Conservation (phyloP, 2,888 invertebrate genomes). For the Crepidodera aurea region DNA sequence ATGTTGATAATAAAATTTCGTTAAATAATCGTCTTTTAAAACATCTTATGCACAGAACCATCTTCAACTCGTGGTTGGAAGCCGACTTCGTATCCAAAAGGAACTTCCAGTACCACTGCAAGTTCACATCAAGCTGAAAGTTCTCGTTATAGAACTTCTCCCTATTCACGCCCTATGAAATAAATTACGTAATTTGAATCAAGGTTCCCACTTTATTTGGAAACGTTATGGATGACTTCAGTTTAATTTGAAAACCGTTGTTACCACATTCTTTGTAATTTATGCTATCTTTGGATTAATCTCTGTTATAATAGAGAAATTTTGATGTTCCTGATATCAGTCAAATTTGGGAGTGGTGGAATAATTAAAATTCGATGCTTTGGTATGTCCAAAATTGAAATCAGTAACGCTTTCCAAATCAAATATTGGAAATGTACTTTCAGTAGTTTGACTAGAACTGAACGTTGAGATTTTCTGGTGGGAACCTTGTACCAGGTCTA, state of each 20-base stretch:
- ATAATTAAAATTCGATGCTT: neutral
- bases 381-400: neutral
- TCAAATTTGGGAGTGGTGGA: neutral
- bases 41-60: constrained; percentile 50
- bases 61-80: constrained; percentile 65
- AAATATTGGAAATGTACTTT: too few species aligned
- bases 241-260: neutral
- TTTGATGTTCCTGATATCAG: too few species aligned
- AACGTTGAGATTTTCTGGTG: too few species aligned
- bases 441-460: too few species aligned
- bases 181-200: constrained; percentile 52
- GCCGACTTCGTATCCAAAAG: constrained; percentile 56
- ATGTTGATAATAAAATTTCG: neutral
- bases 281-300: neutral
- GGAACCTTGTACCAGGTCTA: too few species aligned
- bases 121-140: constrained; percentile 57
- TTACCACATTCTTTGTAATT: neutral
- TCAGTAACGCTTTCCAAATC: too few species aligned
- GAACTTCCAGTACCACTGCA: constrained; percentile 11
- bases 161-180: constrained; percentile 67
- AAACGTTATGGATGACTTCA: neutral
- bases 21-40: constrained; percentile 14
- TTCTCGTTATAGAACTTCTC: constrained; percentile 68
- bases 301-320: too few species aligned
- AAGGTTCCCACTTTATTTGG: constrained; percentile 17